Evolutionary conservation across 1,140 invertebrate species (phyloP), one percentile per base, ranked within the genome.

Genomic region (Brachionus calyciflorus): DNA sequence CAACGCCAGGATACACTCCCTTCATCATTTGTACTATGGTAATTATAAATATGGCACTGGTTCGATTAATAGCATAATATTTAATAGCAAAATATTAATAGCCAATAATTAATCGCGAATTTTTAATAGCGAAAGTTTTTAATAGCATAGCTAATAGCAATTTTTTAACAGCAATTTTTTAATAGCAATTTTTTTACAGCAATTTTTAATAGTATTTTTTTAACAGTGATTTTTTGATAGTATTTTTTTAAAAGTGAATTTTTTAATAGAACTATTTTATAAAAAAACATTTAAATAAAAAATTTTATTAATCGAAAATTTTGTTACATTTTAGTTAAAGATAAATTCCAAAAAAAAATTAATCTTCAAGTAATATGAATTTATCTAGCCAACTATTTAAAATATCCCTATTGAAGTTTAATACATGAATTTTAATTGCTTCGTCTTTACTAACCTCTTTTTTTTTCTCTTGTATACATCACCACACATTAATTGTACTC

Each of bases 11-110:
- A n/a, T n/a, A n/a, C n/a, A n/a, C n/a, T n/a, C n/a, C n/a, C n/a
- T n/a, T n/a, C n/a, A n/a, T n/a, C n/a, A n/a, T n/a, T n/a, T n/a
- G n/a, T n/a, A n/a, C n/a, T n/a, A n/a, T n/a, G n/a, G n/a, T n/a
- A n/a, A n/a, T n/a, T n/a, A n/a, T n/a, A n/a, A n/a, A n/a, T n/a
- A 41, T 21, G 51, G 51, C 51, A 53, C 51, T 53, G 17, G 51
- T 12, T 53, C 51, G 51, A 28, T 55, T 24, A 10, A 55, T 55
- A 55, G 51, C 51, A 55, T 24, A 24, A 24, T 55, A 28, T 51
- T 51, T 51, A 73, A 14, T 48, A 51, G 65, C 48, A 51, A 76
- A n/a, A n/a, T n/a, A n/a, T n/a, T n/a, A n/a, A n/a, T n/a, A n/a
- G n/a, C n/a, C n/a, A n/a, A n/a, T n/a, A n/a, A n/a, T n/a, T n/a